phyloP scores from a whole-genome alignment of 1,140 invertebrate genomes.

The Dreissena rostriformis region DNA sequence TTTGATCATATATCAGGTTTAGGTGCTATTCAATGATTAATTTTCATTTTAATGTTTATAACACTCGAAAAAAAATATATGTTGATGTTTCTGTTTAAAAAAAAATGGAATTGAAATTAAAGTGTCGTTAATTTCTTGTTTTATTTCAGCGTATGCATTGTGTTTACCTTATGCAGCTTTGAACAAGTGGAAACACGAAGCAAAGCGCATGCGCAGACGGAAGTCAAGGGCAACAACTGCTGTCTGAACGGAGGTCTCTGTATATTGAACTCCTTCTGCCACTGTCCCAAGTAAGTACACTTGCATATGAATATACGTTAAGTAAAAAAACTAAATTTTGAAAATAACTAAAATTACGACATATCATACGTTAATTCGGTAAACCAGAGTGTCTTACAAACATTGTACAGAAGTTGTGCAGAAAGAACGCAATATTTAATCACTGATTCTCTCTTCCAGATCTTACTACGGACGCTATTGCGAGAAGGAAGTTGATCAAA shows the following conservation, averaged over 20 bases:
- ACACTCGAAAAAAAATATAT: no score
- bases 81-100: no score
- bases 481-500: slow-evolving; percentile 18
- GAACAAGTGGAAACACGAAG: no score
- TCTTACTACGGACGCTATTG: slow-evolving; percentile 37
- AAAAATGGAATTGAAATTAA: no score
- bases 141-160: no score
- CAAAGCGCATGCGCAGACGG: no score
- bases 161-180: no score
- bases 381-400: no score
- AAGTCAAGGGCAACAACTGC: not conserved
- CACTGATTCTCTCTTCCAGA: slow-evolving; percentile 7
- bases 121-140: no score
- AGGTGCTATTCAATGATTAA: no score
- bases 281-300: slow-evolving; percentile 38
- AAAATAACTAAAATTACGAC: not conserved
- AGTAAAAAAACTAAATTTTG: not conserved
- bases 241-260: slow-evolving; percentile 33
- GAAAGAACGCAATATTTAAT: not conserved
- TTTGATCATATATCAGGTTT: no score
- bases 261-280: slow-evolving; percentile 49
- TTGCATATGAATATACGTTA: not conserved
- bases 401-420: not conserved
- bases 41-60: no score
- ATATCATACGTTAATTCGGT: not conserved